A percentile compares a stretch with the other conserved stretches of the same genome.
phyloP scores from a whole-genome alignment of 2,888 invertebrate genomes.

The Aspidiotus rigidus region DNA sequence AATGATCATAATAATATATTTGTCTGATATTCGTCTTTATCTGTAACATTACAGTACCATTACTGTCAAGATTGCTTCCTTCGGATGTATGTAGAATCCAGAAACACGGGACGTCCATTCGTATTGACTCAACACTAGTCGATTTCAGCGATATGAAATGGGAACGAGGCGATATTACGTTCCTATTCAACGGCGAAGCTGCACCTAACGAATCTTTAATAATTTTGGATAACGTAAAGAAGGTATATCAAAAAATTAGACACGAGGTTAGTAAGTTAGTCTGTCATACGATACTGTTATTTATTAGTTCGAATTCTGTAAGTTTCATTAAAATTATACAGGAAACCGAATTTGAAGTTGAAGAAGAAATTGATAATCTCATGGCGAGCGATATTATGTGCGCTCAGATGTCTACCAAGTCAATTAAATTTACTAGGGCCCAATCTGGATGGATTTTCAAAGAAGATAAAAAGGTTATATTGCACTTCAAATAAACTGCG shows the following conservation, averaged over 20 bases:
- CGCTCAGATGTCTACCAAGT: conserved; percentile 96
- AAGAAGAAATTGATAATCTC: conserved; percentile 93
- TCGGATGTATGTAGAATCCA: conserved; percentile 98
- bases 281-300: neutral
- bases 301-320: neutral
- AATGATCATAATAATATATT: too few species aligned
- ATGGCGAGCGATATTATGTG: conserved; percentile 97
- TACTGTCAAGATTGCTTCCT: conserved; percentile 91
- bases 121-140: conserved; percentile 91
- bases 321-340: conserved; percentile 40
- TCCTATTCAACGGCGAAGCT: conserved; percentile 86
- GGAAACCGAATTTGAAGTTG: conserved; percentile 88
- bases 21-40: too few species aligned
- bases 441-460: conserved; percentile 94
- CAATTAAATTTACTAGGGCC: conserved; percentile 82
- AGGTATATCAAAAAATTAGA: conserved; percentile 80
- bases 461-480: conserved; percentile 68
- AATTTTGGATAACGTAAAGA: conserved; percentile 87
- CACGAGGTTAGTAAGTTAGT: conserved; percentile 55
- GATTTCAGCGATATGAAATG: conserved; percentile 98
- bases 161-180: conserved; percentile 96
- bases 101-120: conserved; percentile 83
- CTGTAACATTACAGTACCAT: conserved; percentile 58
- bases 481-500: too few species aligned
- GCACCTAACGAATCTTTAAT: conserved; percentile 76